Base-by-base conservation (phyloP, 2,888 invertebrate genomes). In the Sarcophaga carnaria region DNA sequence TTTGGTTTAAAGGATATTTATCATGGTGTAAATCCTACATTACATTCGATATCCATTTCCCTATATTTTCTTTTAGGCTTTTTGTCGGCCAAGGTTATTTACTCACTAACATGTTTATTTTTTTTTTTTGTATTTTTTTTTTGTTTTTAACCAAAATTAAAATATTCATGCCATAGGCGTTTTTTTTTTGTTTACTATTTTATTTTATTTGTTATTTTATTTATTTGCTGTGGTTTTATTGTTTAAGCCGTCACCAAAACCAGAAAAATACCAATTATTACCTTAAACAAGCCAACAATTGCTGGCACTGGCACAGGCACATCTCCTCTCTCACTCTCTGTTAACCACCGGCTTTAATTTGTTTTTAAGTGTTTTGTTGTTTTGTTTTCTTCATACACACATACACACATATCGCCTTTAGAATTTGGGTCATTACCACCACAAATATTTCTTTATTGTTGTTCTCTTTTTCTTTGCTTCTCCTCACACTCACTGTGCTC, bases 81-180 rank as follows among this genome's bases (percentile, higher is more conserved):
- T 71, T 79, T 71, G 70, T 79, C 66, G 80, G 79, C 59, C 80
- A 80, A 80, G 80, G 80, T 80, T 72, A 72, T 54, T 37, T 37
- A 37, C 37, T 8, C 37, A 37, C 10, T 37, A 10, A 37, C 2
- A 54, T 54, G 54, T 54, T 54, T 14, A 2, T 54, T 54, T 54
- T 54, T 54, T 54, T 54, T 54, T 54, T 2, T 22, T 22, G 22
- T 22, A 22, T 22, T 22, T 22, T 22, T 20, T 54, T 17, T 14
- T 14, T 54, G 4, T 54, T 49, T 14, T 49, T 49, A 6, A 54
- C 17, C 54, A 54, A 12, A 54, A 12, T 54, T 17, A 45, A 45
- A 67, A 59, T 64, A 25, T 59, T 37, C 14, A 66, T 70, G 79
- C 70, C 79, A 70, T 49, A 70, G 70, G 70, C 63, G 37, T 49